Conservation (phyloP, 1,140 invertebrate species). For the Mycetomoellerius zeteki region DNA sequence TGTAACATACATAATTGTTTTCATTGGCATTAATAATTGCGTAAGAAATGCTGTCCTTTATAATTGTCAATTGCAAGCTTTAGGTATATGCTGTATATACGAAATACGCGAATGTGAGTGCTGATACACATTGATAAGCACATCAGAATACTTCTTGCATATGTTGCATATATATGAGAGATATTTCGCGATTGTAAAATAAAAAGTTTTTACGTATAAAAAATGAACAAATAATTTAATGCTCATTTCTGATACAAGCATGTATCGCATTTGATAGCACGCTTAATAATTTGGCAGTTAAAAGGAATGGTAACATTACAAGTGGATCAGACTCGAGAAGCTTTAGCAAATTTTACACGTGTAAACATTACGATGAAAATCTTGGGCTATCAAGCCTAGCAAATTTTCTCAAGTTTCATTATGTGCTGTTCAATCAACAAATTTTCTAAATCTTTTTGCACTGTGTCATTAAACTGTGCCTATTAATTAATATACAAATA, state of each 20-base stretch:
- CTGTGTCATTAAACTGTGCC: neutral
- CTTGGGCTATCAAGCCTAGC: neutral
- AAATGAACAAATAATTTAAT: constrained; percentile 30
- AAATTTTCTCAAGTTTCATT: constrained; percentile 10
- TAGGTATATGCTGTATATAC: neutral
- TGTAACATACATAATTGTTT: constrained; percentile 1
- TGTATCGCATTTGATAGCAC: constrained; percentile 20
- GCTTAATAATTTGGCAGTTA: constrained; percentile 67
- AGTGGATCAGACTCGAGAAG: constrained; percentile 1
- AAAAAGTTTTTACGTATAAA: constrained; percentile 36
- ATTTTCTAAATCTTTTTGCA: neutral
- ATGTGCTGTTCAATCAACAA: neutral
- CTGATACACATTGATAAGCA: neutral
- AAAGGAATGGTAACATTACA: constrained; percentile 73
- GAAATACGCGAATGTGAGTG: constrained; percentile 13
- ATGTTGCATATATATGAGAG: neutral
- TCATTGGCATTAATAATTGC: constrained; percentile 23
- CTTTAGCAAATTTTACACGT: neutral
- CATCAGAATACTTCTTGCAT: constrained; percentile 7
- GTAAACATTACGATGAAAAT: neutral
- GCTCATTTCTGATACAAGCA: neutral
- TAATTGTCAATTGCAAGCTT: neutral
- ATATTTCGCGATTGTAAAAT: constrained; percentile 7
- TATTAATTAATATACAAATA: constrained; percentile 1
- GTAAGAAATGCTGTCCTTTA: constrained; percentile 15